phyloP scores from a whole-genome alignment of 2,113 vertebrate species.

The Charadrius vociferus region DNA sequence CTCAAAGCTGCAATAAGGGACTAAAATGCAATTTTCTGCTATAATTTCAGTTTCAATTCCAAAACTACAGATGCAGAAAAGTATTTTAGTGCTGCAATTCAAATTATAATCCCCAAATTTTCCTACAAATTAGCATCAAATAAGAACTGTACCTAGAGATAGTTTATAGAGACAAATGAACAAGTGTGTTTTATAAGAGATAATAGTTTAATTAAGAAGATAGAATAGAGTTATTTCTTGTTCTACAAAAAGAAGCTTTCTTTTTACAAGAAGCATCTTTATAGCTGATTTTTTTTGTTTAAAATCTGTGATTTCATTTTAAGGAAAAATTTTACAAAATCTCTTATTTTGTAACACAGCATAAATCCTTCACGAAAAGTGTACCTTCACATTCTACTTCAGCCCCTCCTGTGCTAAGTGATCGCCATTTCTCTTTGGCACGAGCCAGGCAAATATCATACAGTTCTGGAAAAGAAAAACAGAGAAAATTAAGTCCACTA shows the following conservation, averaged over 20 bases:
- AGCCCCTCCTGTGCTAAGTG: constrained; percentile 71
- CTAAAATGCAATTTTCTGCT: not conserved
- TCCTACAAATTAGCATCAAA: not conserved
- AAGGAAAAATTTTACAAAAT: not conserved
- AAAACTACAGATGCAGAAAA: not conserved
- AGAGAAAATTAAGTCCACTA: not conserved
- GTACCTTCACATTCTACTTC: constrained; percentile 83
- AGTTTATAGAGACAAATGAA: not conserved
- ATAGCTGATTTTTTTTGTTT: not conserved
- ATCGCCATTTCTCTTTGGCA: constrained; percentile 91
- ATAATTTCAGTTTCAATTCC: not conserved
- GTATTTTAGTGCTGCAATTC: not conserved
- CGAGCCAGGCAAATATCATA: constrained; percentile 91
- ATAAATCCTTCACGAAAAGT: accelerated
- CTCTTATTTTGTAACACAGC: not conserved
- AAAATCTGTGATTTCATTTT: not conserved
- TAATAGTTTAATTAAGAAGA: not conserved
- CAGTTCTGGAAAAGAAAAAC: constrained; percentile 78
- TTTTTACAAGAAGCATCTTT: not conserved
- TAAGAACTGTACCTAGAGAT: not conserved
- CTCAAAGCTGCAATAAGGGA: not conserved
- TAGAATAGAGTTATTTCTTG: not conserved
- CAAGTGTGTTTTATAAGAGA: not conserved
- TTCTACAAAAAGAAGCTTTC: not conserved
- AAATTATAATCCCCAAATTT: not conserved